A percentile compares a stretch with the other conserved stretches of the same genome.
Evolutionary conservation across 2,888 invertebrate genomes (phyloP).

Genomic region (Cryptus armator): DNA sequence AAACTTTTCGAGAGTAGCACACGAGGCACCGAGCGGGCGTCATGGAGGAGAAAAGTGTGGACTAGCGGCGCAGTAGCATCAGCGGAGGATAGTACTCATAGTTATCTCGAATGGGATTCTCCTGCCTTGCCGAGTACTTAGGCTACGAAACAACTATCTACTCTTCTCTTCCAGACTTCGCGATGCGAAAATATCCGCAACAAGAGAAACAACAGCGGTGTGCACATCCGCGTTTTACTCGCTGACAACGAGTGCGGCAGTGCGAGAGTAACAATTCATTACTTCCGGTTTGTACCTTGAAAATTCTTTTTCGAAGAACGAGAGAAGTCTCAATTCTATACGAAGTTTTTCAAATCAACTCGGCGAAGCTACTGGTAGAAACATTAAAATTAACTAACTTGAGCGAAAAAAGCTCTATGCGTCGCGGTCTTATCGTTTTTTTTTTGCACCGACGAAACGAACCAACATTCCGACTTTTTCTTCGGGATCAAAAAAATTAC

Average conservation of each 20-base stretch:
- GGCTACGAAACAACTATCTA: constrained; percentile 37
- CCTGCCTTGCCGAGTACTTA: constrained; percentile 58
- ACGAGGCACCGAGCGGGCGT: neutral
- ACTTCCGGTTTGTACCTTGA: constrained; percentile 36
- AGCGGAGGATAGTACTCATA: constrained; percentile 57
- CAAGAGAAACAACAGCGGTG: constrained; percentile 45
- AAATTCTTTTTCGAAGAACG: constrained; percentile 22
- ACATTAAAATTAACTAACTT: neutral
- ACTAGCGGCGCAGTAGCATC: constrained; percentile 1
- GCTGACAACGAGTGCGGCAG: neutral
- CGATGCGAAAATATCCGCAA: constrained; percentile 39
- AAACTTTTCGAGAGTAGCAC: constrained; percentile 68
- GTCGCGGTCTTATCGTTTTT: no score
- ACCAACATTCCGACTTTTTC: no score
- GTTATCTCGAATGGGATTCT: constrained; percentile 70
- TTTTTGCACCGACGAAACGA: no score
- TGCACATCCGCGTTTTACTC: neutral
- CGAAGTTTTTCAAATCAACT: neutral
- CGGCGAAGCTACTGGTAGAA: neutral
- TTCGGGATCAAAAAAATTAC: no score
- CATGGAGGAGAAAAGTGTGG: constrained; percentile 46
- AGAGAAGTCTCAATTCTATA: constrained; percentile 20
- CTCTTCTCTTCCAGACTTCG: constrained; percentile 24
- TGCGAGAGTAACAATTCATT: neutral
- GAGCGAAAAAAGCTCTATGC: no score